Percentiles rank a stretch among this genome's conserved stretches.
Conservation (phyloP, 2,797 vertebrate genomes). For the Holocentrus rufus region DNA sequence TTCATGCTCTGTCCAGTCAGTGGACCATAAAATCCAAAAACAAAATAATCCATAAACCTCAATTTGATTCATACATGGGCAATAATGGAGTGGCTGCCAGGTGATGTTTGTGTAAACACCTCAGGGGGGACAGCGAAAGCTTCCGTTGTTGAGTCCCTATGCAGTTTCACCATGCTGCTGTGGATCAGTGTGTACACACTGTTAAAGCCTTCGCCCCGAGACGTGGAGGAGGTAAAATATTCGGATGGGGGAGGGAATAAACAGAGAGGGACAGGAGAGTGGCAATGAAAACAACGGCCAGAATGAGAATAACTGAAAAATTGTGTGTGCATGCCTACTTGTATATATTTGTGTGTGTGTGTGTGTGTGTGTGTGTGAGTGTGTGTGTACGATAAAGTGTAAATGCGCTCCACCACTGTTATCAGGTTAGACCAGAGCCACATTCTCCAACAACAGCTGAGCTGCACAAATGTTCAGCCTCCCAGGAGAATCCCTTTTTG, state of each 20-base stretch:
- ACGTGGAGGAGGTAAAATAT: slow-evolving; percentile 24
- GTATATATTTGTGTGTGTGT: neutral
- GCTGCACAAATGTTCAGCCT: slow-evolving; percentile 41
- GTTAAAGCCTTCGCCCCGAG: slow-evolving; percentile 33
- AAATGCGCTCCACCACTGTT: slow-evolving; percentile 49
- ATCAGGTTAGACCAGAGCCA: slow-evolving; percentile 63
- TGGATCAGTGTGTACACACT: slow-evolving; percentile 41
- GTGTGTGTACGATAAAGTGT: slow-evolving; percentile 33
- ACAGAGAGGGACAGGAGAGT: slow-evolving; percentile 24
- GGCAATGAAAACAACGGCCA: slow-evolving; percentile 24
- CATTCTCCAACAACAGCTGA: slow-evolving; percentile 60
- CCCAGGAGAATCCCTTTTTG: slow-evolving; percentile 52
- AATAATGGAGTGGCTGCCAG: slow-evolving; percentile 15
- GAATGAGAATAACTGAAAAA: slow-evolving; percentile 41
- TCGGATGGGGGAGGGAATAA: slow-evolving; percentile 16
- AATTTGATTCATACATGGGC: slow-evolving; percentile 8
- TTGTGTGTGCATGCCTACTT: slow-evolving; percentile 15
- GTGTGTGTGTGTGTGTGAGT: slow-evolving; percentile 15
- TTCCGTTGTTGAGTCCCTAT: slow-evolving; percentile 9
- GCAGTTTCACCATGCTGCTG: neutral
- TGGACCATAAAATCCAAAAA: neutral
- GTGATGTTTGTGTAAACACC: slow-evolving; percentile 38
- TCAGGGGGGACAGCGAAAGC: slow-evolving; percentile 10
- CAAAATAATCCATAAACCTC: neutral
- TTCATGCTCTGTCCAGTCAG: neutral